A percentile compares a stretch with the other conserved stretches of the same genome.
Conservation (phyloP, 2,888 invertebrate genomes). For the Hofmannophila pseudospretella region DNA sequence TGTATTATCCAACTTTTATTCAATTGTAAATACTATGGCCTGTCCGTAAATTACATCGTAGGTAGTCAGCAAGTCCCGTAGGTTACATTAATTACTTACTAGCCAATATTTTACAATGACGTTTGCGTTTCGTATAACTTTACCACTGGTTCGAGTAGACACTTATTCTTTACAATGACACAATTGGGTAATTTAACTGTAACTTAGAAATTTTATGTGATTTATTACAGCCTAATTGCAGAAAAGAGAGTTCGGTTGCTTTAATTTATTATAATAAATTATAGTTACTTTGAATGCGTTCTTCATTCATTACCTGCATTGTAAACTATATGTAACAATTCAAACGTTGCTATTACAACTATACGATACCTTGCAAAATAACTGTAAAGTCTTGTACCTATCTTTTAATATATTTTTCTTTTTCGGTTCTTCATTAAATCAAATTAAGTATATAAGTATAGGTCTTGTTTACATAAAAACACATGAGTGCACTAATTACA, state of each 20-base stretch:
- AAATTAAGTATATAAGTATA: no score
- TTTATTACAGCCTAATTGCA: background rate
- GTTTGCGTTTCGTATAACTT: conserved; percentile 22
- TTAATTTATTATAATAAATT: no score
- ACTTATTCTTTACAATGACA: conserved; percentile 9
- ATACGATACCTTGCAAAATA: no score
- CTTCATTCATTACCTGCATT: no score
- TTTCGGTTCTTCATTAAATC: no score
- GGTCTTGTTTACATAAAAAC: background rate
- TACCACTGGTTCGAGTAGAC: conserved; percentile 14
- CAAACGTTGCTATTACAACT: no score
- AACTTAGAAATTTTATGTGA: conserved; percentile 1
- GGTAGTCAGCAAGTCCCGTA: conserved; percentile 17
- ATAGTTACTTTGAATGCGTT: no score
- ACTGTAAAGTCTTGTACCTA: no score
- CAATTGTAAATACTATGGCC: conserved; percentile 17
- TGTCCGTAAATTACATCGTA: conserved; percentile 9
- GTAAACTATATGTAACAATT: no score
- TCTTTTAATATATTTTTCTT: no score
- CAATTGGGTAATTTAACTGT: conserved; percentile 8
- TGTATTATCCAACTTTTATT: conserved; percentile 13
- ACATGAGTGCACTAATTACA: conserved; percentile 8
- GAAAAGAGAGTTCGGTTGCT: no score
- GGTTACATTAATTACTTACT: conserved; percentile 22
- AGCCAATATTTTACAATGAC: conserved; percentile 32